These are phyloP conservation scores for Malurus leucopterus DNA, from an alignment of 2,797 vertebrate genomes.

Conservation along the genomic window DNA sequence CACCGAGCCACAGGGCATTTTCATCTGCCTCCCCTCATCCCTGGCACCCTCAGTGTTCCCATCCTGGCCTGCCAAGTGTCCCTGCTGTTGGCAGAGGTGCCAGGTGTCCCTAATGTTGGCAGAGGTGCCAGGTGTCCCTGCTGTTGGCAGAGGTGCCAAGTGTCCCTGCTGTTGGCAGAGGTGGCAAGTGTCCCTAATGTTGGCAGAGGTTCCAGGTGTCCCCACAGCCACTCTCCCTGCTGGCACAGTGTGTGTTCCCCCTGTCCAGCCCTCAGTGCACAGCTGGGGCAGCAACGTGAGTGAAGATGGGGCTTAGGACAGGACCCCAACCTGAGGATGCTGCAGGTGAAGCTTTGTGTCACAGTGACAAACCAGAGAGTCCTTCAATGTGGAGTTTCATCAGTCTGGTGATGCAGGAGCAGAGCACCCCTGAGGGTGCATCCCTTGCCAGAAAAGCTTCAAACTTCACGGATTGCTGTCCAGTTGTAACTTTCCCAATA, in stretches of 20 bases:
- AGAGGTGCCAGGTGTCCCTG: background rate
- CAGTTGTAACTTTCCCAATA: background rate
- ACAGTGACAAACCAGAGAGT: background rate
- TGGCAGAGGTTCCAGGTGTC: background rate
- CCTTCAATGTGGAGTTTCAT: background rate
- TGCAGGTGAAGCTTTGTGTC: background rate
- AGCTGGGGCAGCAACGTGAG: accelerated
- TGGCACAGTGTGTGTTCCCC: accelerated
- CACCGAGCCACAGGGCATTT: background rate
- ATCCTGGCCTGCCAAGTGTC: background rate
- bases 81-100: background rate
- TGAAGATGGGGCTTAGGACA: accelerated
- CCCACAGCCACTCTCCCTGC: accelerated
- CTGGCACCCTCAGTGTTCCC: background rate
- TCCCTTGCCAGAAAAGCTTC: background rate
- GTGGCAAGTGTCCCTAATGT: background rate
- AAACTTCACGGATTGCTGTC: background rate
- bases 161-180: background rate
- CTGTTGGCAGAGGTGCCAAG: background rate
- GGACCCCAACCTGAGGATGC: background rate
- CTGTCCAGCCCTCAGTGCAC: accelerated
- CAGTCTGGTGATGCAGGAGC: background rate
- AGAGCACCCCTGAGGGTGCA: background rate
- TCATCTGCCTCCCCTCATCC: background rate
- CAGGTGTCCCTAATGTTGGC: background rate